Evolutionary conservation across 2,113 vertebrate species (phyloP).

Genomic region (Danionella cerebrum): DNA sequence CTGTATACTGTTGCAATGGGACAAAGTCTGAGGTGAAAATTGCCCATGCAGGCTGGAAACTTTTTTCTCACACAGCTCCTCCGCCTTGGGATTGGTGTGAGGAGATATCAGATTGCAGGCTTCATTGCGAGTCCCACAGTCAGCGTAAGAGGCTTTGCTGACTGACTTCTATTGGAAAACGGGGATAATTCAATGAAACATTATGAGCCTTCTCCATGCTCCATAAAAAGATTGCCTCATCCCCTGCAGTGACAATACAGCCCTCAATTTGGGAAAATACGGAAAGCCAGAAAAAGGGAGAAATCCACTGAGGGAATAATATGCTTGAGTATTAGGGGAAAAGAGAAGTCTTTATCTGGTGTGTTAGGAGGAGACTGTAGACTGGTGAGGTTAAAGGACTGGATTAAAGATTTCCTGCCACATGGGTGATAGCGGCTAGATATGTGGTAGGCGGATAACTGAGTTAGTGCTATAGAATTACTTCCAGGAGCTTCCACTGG

Average conservation of each 20-base stretch:
- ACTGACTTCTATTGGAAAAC: conserved; percentile 43
- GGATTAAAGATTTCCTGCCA: conserved; percentile 27
- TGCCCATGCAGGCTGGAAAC: conserved; percentile 10
- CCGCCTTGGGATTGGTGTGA: conserved; percentile 17
- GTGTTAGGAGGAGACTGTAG: neutral
- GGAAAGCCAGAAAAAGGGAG: neutral
- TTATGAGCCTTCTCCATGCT: conserved; percentile 57
- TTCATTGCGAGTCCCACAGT: conserved; percentile 41
- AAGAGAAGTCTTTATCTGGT: conserved; percentile 8
- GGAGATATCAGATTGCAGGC: conserved; percentile 56
- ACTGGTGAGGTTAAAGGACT: neutral
- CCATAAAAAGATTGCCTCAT: conserved; percentile 57
- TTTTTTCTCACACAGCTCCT: conserved; percentile 20
- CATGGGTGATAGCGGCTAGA: neutral
- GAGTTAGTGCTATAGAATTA: neutral
- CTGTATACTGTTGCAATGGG: no score
- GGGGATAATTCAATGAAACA: conserved; percentile 64
- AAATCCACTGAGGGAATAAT: neutral
- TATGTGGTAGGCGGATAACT: conserved; percentile 4
- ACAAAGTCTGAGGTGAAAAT: neutral
- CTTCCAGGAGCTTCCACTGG: no score
- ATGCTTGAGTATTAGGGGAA: conserved; percentile 6
- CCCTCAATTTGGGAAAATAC: conserved; percentile 13
- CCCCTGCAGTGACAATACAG: neutral
- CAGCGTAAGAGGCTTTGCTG: conserved; percentile 53